Evolutionary conservation across 1,140 invertebrate species (phyloP).

Genomic region (Cyrtorhinus lividipennis): DNA sequence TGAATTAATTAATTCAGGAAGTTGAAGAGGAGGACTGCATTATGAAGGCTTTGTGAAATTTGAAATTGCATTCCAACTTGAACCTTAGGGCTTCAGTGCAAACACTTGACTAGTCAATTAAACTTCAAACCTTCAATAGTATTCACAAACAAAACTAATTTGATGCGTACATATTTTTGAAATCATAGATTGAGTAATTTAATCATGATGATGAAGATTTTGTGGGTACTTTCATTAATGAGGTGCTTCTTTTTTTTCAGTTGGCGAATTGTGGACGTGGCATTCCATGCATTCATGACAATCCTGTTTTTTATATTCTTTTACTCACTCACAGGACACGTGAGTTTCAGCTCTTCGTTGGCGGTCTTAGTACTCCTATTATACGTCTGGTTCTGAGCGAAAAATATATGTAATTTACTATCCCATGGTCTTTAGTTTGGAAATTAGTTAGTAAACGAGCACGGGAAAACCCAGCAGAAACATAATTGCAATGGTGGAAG

Average conservation of each 20-base stretch:
- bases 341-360: background rate
- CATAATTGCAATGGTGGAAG: background rate
- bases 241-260: background rate
- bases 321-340: background rate
- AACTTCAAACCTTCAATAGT: no score
- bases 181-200: background rate
- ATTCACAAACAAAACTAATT: background rate
- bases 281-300: background rate
- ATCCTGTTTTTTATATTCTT: background rate
- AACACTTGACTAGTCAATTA: no score
- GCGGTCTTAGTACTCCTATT: background rate
- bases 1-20: constrained; percentile 8
- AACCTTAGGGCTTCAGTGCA: background rate
- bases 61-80: background rate
- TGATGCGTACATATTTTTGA: background rate
- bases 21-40: background rate
- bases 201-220: background rate
- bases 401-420: background rate
- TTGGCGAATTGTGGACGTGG: background rate
- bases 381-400: background rate
- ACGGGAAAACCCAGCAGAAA: background rate
- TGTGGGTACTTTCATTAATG: background rate
- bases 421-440: background rate
- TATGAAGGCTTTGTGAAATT: background rate
- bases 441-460: background rate